Base-by-base conservation (phyloP, 2,113 vertebrate genomes). In the Bambusicola thoracicus region DNA sequence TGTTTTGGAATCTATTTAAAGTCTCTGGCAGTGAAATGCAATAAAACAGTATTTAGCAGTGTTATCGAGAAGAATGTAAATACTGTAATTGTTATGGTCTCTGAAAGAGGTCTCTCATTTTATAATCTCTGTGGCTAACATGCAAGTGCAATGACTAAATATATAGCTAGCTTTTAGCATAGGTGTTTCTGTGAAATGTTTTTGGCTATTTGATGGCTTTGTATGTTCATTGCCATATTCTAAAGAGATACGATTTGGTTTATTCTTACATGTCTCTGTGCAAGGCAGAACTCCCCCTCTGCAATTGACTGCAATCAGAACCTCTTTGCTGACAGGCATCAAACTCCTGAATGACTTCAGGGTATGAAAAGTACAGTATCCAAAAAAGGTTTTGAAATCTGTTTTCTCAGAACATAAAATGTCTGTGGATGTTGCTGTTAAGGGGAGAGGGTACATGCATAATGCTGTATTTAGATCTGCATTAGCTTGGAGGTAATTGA, bases 11-110 rank as follows among this genome's bases (percentile, higher is more conserved):
- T 88, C 87, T 94, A 40, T 97, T 93, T 90, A 80, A 81, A 91
- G 83, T 85, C 30, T 76, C 74, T 85, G 40, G 70, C 69, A 75
- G 72, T 4, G n/a, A 66, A 90, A 90, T 83, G 61, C 48, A 34
- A 87, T 91, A 82, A 62, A 80, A 17, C 73, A 63, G 24, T 36
- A 41, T 81, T 81, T 38, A 82, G 75, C 65, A 32, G 90, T 93
- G 63, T 96, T 95, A 87, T 4, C 43, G 16, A 65, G 51, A 90
- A 75, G 79, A 95, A 78, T 89, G 89, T 67, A 90, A 91, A 69
- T 3, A 30, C 62, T 44, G 18, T 25, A 2, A 36, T 63, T 68
- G 75, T 89, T 4, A 8, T 90, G 22, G 51, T 53, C 44, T 90
- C 29, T 89, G 30, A 81, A 91, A 86, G 67, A 34, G 49, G 40